phyloP scores from a whole-genome alignment of 2,888 invertebrate species.

The Spodoptera littoralis region DNA sequence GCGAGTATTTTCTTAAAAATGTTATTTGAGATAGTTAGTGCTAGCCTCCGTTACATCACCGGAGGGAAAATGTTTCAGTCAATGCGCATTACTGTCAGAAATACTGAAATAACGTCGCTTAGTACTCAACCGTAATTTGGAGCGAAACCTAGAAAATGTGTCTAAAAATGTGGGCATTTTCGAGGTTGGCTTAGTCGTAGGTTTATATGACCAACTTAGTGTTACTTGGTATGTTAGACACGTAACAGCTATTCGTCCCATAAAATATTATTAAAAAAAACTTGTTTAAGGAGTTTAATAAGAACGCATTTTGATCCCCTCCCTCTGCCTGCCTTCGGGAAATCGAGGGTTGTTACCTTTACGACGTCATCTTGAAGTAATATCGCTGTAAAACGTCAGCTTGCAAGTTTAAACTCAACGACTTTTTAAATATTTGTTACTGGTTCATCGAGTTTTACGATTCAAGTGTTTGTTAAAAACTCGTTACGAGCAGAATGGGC shows the following conservation, averaged over 20 bases:
- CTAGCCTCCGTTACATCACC: not conserved
- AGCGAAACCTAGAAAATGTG: too few species aligned
- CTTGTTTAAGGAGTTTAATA: slow-evolving; percentile 37
- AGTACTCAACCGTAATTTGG: too few species aligned
- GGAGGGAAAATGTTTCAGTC: not conserved
- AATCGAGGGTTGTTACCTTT: slow-evolving; percentile 44
- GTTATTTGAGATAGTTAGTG: slow-evolving; percentile 15
- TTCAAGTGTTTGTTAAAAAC: slow-evolving; percentile 29
- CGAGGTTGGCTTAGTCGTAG: too few species aligned
- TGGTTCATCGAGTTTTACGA: slow-evolving; percentile 35
- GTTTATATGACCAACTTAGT: too few species aligned
- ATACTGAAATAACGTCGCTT: too few species aligned
- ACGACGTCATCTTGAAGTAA: slow-evolving; percentile 41
- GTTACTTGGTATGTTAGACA: not conserved
- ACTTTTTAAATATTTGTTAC: slow-evolving; percentile 50
- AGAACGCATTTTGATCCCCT: slow-evolving; percentile 37
- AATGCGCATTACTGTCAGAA: not conserved
- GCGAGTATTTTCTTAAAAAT: slow-evolving; percentile 50
- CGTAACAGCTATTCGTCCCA: slow-evolving; percentile 1
- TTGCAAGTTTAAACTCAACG: slow-evolving; percentile 39
- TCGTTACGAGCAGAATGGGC: not conserved
- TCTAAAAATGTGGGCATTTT: too few species aligned
- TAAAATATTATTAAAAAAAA: slow-evolving; percentile 47
- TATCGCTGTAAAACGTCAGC: slow-evolving; percentile 49
- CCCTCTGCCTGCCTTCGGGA: slow-evolving; percentile 25